A percentile compares a stretch with the other conserved stretches of the same genome.
Evolutionary conservation across 2,797 vertebrate species (phyloP).

Genomic region (Pogoniulus pusillus): DNA sequence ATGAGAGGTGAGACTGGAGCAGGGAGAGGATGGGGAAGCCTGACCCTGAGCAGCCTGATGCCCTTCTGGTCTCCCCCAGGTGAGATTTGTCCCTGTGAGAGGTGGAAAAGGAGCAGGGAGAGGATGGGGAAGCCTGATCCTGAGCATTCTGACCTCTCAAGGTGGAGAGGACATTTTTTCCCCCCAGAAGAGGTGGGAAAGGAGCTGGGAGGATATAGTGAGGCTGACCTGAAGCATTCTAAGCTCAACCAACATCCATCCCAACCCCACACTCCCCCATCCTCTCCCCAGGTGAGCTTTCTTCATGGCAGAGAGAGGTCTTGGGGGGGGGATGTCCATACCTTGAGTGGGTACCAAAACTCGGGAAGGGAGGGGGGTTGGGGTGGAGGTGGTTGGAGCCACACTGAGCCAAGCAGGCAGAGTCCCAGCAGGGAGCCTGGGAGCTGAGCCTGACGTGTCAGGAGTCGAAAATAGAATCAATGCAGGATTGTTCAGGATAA

Average conservation of each 20-base stretch:
- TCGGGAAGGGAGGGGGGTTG: too few species aligned
- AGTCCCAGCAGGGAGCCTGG: background rate
- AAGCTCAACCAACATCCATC: background rate
- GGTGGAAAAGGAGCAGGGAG: too few species aligned
- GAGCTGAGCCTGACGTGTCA: background rate
- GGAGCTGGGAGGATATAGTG: background rate
- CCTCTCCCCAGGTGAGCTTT: background rate
- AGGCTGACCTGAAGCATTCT: too few species aligned
- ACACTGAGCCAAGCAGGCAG: background rate
- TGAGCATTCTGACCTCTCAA: too few species aligned
- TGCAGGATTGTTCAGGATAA: background rate
- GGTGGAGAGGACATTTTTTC: too few species aligned
- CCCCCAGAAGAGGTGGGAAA: background rate
- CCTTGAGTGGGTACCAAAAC: rapidly evolving
- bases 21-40: background rate
- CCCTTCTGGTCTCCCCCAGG: too few species aligned
- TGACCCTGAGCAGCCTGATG: too few species aligned
- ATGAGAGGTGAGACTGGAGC: background rate
- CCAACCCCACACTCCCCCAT: background rate
- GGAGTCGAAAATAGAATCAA: background rate
- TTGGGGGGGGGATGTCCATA: background rate
- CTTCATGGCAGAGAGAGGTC: rapidly evolving
- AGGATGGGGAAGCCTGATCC: background rate
- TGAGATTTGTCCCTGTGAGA: background rate
- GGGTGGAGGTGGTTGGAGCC: rapidly evolving